A percentile compares a stretch with the other conserved stretches of the same genome.
Evolutionary conservation across 2,797 vertebrate species (phyloP).

Genomic region (Acanthurus lineatus): DNA sequence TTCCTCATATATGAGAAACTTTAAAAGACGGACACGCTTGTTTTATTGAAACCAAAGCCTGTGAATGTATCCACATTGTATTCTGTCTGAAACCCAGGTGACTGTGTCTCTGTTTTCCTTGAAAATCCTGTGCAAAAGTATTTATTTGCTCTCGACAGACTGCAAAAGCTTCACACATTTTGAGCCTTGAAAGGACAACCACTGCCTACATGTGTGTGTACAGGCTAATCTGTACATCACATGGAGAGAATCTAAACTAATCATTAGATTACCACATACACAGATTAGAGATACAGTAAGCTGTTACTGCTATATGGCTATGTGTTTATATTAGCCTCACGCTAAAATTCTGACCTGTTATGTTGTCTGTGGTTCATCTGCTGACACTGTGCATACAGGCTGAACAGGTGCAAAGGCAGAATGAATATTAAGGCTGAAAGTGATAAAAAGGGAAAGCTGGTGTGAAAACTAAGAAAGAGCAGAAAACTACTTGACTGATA

Average conservation of each 20-base stretch:
- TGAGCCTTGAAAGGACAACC: slow-evolving; percentile 47
- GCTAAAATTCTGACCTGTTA: slow-evolving; percentile 12
- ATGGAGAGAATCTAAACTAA: slow-evolving; percentile 66
- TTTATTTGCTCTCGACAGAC: slow-evolving; percentile 3
- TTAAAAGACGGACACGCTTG: background rate
- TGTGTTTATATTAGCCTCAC: background rate
- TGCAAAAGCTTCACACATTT: slow-evolving; percentile 30
- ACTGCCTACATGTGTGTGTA: slow-evolving; percentile 43
- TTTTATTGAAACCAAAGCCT: background rate
- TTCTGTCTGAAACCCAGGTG: background rate
- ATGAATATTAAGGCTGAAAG: background rate
- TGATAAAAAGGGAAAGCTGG: slow-evolving; percentile 5
- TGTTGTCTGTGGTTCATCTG: slow-evolving; percentile 7
- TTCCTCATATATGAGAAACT: background rate
- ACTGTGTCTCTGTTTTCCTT: background rate
- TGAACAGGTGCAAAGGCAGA: background rate
- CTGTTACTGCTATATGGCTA: slow-evolving; percentile 33
- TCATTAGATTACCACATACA: slow-evolving; percentile 74
- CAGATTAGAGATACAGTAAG: slow-evolving; percentile 64
- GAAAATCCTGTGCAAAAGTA: background rate
- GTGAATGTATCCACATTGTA: background rate
- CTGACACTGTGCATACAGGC: slow-evolving; percentile 3
- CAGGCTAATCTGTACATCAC: slow-evolving; percentile 70
- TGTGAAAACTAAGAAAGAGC: background rate
- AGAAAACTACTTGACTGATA: background rate